Evolutionary conservation across 2,113 vertebrate species (phyloP), one percentile per base, ranked within the genome.

Genomic region (Sialia sialis): DNA sequence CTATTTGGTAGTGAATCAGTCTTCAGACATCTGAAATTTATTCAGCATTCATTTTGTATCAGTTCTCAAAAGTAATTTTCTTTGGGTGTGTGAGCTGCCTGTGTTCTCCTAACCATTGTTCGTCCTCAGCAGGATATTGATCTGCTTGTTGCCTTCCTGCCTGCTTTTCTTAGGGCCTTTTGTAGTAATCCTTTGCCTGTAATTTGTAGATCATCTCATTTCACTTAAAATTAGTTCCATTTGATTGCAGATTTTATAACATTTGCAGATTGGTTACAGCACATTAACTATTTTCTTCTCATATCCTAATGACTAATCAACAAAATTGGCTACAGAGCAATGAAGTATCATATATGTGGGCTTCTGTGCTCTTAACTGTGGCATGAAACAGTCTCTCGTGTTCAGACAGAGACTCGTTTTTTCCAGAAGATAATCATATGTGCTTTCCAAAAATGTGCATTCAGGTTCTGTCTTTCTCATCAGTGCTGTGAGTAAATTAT

Each of bases 211-310:
- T 52, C 27, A 59, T 72, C 52, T n/a, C 41, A 58, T 94, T 94
- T 76, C 32, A 34, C 66, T 82, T 94, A 64, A 81, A 84, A 94
- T 87, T 72, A 81, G 39, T 87, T 94, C 68, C 38, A 26, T 56
- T 34, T 64, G 41, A 60, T 79, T 82, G 84, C 62, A 64, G 43
- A 60, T 94, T 95, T 94, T 84, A 73, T 91, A 79, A 89, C 51
- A 56, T 92, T 95, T 89, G 69, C 77, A 82, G 70, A 66, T 46
- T 58, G 49, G 77, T 89, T 94, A 84, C 66, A 92, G 69, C 66
- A 76, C 84, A 27, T 69, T 68, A 68, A 87, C 69, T 68, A 30
- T 94, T 92, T 75, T 87, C 66, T 89, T 91, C 39, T 68, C 7
- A 0, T 87, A 75, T 78, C 39, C 48, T 94, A 68, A 93, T 84